Evolutionary conservation across 2,888 invertebrate species (phyloP).

Genomic region (Synergus gifuensis): DNA sequence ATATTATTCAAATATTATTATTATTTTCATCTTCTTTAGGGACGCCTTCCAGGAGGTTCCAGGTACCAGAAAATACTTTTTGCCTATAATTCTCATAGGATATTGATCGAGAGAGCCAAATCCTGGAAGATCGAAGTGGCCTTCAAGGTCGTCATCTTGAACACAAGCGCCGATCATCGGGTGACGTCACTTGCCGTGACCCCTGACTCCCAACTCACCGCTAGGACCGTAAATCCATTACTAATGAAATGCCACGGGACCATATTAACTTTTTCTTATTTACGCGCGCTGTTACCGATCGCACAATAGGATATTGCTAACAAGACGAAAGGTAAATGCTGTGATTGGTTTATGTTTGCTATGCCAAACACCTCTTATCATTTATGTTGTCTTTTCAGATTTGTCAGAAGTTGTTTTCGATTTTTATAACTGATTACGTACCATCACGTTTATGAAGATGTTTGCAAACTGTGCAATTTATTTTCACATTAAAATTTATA

Average conservation of each 20-base stretch:
- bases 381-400: neutral
- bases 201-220: slow-evolving; percentile 57
- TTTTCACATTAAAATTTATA: too few species aligned
- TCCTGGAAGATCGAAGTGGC: slow-evolving; percentile 3
- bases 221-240: slow-evolving; percentile 66
- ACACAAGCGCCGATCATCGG: slow-evolving; percentile 60
- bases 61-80: neutral
- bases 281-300: slow-evolving; percentile 10
- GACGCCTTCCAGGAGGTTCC: neutral
- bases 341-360: neutral
- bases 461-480: neutral
- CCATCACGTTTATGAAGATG: neutral
- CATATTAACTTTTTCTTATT: slow-evolving; percentile 38
- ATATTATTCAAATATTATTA: too few species aligned
- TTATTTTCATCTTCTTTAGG: too few species aligned
- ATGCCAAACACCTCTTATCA: neutral
- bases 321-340: neutral
- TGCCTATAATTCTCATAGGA: neutral
- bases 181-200: slow-evolving; percentile 65
- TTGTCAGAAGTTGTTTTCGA: neutral
- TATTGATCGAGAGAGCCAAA: neutral
- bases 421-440: neutral
- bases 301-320: neutral
- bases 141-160: slow-evolving; percentile 59
- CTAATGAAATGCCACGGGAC: slow-evolving; percentile 63